Evolutionary conservation across 1,140 invertebrate species (phyloP).

Genomic region (Anadara kagoshimensis): DNA sequence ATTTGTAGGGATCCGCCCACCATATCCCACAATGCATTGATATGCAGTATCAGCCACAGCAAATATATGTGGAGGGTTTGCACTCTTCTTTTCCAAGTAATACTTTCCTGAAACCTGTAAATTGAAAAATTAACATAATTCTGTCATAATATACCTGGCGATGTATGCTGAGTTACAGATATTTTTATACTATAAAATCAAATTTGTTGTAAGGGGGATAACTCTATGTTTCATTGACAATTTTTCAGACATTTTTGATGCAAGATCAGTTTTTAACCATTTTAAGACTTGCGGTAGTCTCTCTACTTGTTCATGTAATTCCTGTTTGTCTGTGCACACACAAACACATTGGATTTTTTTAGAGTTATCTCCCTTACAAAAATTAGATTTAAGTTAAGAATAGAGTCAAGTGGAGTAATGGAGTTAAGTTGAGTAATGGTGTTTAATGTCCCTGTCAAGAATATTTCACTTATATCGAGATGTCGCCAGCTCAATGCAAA

Average conservation of each 20-base stretch:
- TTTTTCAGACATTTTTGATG: background rate
- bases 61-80: constrained; percentile 88
- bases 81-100: constrained; percentile 54
- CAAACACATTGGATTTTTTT: too few relatives aligned
- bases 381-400: too few relatives aligned
- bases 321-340: background rate
- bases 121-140: background rate
- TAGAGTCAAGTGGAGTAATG: too few relatives aligned
- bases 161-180: background rate
- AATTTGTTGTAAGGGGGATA: too few relatives aligned
- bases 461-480: too few relatives aligned
- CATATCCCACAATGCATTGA: constrained; percentile 90
- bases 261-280: background rate
- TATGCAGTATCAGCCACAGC: constrained; percentile 87
- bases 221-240: background rate
- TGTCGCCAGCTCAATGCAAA: too few relatives aligned
- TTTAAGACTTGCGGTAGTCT: background rate
- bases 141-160: background rate
- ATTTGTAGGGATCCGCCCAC: constrained; percentile 51
- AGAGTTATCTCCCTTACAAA: too few relatives aligned
- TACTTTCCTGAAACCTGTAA: constrained; percentile 50
- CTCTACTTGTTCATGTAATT: background rate
- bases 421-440: too few relatives aligned
- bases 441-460: too few relatives aligned
- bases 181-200: too few relatives aligned